Base-by-base conservation (phyloP, 92 coral and sea anemone genomes). In the Siderastrea radians region DNA sequence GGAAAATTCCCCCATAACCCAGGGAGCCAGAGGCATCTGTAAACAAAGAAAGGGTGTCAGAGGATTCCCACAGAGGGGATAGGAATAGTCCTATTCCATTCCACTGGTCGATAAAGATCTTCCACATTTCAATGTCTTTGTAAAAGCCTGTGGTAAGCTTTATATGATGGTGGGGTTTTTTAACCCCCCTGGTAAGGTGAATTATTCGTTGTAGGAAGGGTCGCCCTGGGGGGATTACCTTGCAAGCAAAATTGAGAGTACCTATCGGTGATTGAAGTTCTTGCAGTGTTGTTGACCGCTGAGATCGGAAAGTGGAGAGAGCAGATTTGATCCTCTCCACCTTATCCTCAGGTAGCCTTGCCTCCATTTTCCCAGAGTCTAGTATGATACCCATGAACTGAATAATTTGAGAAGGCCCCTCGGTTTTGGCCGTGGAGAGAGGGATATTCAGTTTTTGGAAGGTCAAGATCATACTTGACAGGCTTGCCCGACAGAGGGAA, bases 191-290 rank as follows among this genome's bases (percentile, higher is more conserved):
- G n/a, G 90, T 90, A 14, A 85, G 87, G 15, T 63, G 52, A 49
- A 85, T 90, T 74, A 90, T 90, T 65, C 93, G 90, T 55, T 85
- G 84, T 2, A 80, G 80, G 77, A 86, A 91, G 52, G 94, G 84
- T 16, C 90, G 67, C 19, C 90, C 90, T 1, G 90, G 88, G 26
- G n/a, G 88, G 62, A 91, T 84, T 7, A 86, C 94, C 85, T 91
- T 86, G 83, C 94, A 90, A 3, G 90, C 90, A 51, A 90, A 90
- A 55, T 90, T 90, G 46, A 90, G 60, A 0, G 90, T 90, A 62
- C 90, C 87, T 69, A 90, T 90, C 47, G 80, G 74, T 1, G 93
- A 90, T 49, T 90, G 93, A 12, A 85, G 67, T 64, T 90, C 93
- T 38, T 81, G 79, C 38, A 90, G 84, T 68, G 93, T 85, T 52